Conservation (phyloP, 2,797 vertebrate genomes). For the Vireo griseus region DNA sequence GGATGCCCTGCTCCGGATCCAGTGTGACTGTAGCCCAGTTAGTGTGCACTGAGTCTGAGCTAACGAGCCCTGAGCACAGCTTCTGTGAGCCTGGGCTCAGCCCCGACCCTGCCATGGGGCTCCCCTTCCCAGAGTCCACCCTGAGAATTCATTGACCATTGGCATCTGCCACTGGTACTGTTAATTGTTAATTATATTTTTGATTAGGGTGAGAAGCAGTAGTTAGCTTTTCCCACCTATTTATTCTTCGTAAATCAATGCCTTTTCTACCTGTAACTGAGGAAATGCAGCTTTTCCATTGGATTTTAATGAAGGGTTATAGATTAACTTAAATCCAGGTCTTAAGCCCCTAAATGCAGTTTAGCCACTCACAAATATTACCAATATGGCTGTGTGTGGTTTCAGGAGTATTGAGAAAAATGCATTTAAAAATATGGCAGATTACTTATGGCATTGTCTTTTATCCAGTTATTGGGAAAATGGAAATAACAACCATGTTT, state of each 20-base stretch:
- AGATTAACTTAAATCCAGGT: slow-evolving; percentile 50
- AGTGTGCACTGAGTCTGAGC: fast-evolving
- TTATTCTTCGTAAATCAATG: slow-evolving; percentile 28
- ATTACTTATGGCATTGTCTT: neutral
- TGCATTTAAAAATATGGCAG: neutral
- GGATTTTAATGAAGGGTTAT: slow-evolving; percentile 59
- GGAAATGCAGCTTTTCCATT: slow-evolving; percentile 37
- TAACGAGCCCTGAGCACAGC: fast-evolving
- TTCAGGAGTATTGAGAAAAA: slow-evolving; percentile 8
- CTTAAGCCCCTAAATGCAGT: slow-evolving; percentile 56
- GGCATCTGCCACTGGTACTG: neutral
- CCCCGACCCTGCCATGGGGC: neutral
- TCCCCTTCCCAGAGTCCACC: neutral
- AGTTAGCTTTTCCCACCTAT: slow-evolving; percentile 5
- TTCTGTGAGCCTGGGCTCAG: neutral
- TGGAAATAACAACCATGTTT: neutral
- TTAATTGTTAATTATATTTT: neutral
- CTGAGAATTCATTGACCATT: neutral
- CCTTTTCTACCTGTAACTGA: slow-evolving; percentile 1
- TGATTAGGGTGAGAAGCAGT: neutral
- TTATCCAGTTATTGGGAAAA: neutral
- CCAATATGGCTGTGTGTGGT: slow-evolving; percentile 20
- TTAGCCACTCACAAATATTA: slow-evolving; percentile 22
- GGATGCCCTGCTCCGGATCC: neutral
- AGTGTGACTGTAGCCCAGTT: fast-evolving